Evolutionary conservation across 2,888 invertebrate genomes (phyloP).

Genomic region (Tenthredo amoena): DNA sequence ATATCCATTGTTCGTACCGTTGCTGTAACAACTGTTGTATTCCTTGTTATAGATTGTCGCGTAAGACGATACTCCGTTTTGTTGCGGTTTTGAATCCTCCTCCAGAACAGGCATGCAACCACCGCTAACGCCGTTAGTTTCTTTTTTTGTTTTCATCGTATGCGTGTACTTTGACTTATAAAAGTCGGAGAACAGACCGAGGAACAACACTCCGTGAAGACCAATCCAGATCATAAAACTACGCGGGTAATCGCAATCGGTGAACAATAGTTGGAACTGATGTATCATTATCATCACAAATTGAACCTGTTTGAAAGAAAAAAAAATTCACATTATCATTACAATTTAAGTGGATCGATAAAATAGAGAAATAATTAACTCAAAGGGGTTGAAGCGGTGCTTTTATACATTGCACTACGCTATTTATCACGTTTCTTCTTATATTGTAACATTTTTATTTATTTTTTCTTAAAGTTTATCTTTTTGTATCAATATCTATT

Average conservation of each 20-base stretch:
- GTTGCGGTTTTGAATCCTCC: constrained; percentile 75
- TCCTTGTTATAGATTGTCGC: constrained; percentile 81
- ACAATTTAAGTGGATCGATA: too few species aligned
- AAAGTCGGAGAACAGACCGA: constrained; percentile 96
- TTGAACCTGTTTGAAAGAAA: constrained; percentile 84
- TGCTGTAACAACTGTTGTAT: constrained; percentile 83
- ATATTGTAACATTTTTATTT: too few species aligned
- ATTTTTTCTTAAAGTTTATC: not conserved
- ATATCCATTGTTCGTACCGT: constrained; percentile 83
- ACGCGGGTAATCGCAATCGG: constrained; percentile 94
- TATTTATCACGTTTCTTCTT: too few species aligned
- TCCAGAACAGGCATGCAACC: constrained; percentile 89
- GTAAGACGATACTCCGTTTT: constrained; percentile 77
- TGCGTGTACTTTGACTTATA: constrained; percentile 90
- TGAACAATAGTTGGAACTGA: constrained; percentile 94
- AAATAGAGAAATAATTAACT: not conserved
- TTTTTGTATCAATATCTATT: not conserved
- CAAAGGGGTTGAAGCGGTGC: not conserved
- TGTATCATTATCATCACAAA: constrained; percentile 95
- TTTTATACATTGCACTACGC: not conserved
- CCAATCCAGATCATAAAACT: constrained; percentile 97
- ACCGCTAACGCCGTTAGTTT: constrained; percentile 72
- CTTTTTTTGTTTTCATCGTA: constrained; percentile 26
- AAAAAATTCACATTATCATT: not conserved
- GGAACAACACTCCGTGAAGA: constrained; percentile 95